Base-by-base conservation (phyloP, 2,888 invertebrate species). In the Eutolmus rufibarbis region DNA sequence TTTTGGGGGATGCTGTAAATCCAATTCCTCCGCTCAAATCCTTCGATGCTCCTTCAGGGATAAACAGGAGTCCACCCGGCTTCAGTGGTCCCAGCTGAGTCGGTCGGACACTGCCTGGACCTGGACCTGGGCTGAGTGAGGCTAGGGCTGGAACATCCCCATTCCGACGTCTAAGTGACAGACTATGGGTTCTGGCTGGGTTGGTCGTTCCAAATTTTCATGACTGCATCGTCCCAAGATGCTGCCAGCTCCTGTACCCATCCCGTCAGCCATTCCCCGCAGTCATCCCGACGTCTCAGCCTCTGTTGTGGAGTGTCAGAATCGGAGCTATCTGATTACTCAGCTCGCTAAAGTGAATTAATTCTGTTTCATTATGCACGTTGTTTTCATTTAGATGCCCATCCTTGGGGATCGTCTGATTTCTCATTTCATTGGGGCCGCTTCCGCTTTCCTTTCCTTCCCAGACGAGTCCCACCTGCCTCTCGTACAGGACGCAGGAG, bases 331-430 rank as follows among this genome's bases (percentile, higher is more conserved):
- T 81, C 34, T 56, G 81, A 56, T 56, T 81, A 34, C 56, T 81
- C 81, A 81, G 51, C 81, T 56, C 56, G 56, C 56, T 81, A 56
- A 81, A 81, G 81, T 81, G 81, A 81, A 81, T 81, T 81, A 81
- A 81, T 81, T 81, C 23, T 81, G 81, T 81, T 81, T 81, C 81
- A 81, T 81, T 81, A 81, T 81, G 81, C 81, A 81, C 81, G 56
- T 56, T 81, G 81, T 81, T 51, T 81, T 81, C 81, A 81, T 81
- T 81, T 81, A 56, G 81, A 81, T 34, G 34, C 34, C n/a, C 51
- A 31, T 81, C 81, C 56, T 51, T 19, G 19, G 81, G 81, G 81
- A 81, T 46, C 4, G n/a, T 31, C 76, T 76, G 76, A 76, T 37
- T 76, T 37, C 76, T 76, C n/a, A 76, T 76, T 76, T 76, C 40